Percentiles rank a stretch among this genome's conserved stretches.
Evolutionary conservation across 2,888 invertebrate species (phyloP).

Genomic region (Acronicta aceris): DNA sequence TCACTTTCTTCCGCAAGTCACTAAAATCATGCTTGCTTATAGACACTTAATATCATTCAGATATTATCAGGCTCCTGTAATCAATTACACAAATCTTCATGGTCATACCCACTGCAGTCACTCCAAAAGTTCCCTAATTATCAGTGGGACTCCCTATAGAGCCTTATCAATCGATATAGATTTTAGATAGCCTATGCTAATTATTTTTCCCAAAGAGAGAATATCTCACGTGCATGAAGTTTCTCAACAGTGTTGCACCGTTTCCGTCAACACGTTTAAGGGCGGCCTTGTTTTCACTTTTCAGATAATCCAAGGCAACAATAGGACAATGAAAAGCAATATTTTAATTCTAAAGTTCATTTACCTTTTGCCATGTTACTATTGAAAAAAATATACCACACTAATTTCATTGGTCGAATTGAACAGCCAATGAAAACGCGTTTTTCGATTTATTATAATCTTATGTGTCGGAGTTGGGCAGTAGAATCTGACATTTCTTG

Average conservation of each 20-base stretch:
- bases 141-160: too few relatives aligned
- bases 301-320: conserved; percentile 26
- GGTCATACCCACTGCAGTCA: too few relatives aligned
- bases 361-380: conserved; percentile 4
- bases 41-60: too few relatives aligned
- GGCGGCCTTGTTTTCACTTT: conserved; percentile 47
- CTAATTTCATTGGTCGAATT: conserved; percentile 25
- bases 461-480: not conserved
- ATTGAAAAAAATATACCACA: not conserved
- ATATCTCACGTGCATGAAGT: not conserved
- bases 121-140: too few relatives aligned
- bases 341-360: conserved; percentile 17
- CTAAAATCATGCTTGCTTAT: too few relatives aligned
- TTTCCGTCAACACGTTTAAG: conserved; percentile 23
- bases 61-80: too few relatives aligned
- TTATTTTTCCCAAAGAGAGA: too few relatives aligned
- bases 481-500: not conserved
- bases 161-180: too few relatives aligned
- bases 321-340: conserved; percentile 14
- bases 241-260: conserved; percentile 13
- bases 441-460: conserved; percentile 28
- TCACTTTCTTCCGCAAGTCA: too few relatives aligned
- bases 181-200: too few relatives aligned
- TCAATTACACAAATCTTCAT: too few relatives aligned
- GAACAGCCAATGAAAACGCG: conserved; percentile 34